Evolutionary conservation across 2,797 vertebrate genomes (phyloP).

Genomic region (Mormyrus proboscirostris): DNA sequence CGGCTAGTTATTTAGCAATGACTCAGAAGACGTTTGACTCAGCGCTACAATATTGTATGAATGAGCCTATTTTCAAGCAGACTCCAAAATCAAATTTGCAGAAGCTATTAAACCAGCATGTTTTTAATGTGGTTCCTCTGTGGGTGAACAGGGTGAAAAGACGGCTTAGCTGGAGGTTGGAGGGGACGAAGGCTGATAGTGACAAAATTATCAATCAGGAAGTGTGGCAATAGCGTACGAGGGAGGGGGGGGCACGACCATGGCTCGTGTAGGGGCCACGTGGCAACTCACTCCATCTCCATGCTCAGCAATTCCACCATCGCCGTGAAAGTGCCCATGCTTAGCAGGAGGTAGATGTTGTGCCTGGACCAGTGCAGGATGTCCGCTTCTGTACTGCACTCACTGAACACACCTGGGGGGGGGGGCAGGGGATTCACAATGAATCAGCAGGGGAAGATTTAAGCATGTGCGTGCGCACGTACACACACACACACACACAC

Average conservation of each 20-base stretch:
- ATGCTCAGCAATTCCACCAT: conserved; percentile 94
- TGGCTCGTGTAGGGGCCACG: background rate
- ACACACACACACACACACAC: background rate
- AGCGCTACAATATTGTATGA: background rate
- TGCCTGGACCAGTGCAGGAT: conserved; percentile 85
- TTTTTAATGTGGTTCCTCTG: background rate
- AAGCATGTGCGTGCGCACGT: background rate
- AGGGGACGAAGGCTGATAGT: background rate
- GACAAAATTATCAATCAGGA: background rate
- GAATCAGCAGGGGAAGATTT: background rate
- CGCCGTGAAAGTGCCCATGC: conserved; percentile 88
- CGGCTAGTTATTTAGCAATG: background rate
- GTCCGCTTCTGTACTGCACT: conserved; percentile 79
- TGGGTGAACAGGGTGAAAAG: background rate
- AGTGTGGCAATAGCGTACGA: background rate
- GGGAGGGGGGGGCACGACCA: background rate
- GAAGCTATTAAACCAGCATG: background rate
- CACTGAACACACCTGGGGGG: conserved; percentile 79
- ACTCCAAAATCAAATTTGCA: background rate
- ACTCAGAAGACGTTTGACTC: background rate
- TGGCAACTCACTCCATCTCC: conserved; percentile 86
- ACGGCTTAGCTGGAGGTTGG: background rate
- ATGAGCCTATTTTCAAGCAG: background rate
- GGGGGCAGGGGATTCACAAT: accelerated
- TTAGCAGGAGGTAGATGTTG: conserved; percentile 88